A percentile compares a stretch with the other conserved stretches of the same genome.
phyloP scores from a whole-genome alignment of 35 echinoderm and acorn worm genomes.

The Amphiura filiformis region DNA sequence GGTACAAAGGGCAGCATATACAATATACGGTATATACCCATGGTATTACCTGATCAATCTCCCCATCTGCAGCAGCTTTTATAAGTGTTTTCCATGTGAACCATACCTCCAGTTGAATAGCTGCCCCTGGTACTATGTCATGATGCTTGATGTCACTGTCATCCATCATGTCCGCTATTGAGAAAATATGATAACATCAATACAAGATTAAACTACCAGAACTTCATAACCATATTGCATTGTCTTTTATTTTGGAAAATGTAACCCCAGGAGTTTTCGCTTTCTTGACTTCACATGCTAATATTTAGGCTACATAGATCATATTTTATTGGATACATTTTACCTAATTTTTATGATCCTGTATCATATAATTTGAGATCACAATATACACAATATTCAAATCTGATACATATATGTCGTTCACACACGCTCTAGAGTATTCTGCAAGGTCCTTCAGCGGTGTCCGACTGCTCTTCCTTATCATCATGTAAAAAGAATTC shows the following conservation, averaged over 20 bases:
- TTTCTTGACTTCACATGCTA: no score
- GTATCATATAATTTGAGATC: no score
- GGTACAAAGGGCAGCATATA: no score
- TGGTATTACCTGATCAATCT: conserved; percentile 61
- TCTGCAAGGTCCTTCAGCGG: no score
- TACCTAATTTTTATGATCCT: no score
- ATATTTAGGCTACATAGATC: no score
- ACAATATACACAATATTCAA: no score
- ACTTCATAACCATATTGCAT: neutral
- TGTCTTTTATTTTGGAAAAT: neutral
- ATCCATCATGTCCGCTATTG: conserved; percentile 94
- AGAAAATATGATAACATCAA: neutral
- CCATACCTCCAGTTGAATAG: conserved; percentile 83
- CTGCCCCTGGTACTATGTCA: conserved; percentile 91
- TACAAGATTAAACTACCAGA: neutral
- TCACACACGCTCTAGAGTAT: neutral
- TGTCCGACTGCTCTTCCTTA: no score
- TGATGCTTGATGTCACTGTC: conserved; percentile 93
- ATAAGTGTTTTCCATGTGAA: conserved; percentile 92
- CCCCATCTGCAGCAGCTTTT: conserved; percentile 66
- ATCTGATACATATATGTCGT: neutral
- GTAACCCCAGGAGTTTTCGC: neutral
- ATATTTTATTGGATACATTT: no score
- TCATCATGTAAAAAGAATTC: neutral
- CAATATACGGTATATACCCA: no score